phyloP scores from a whole-genome alignment of 2,113 vertebrate species.

The Anoura caudifer region DNA sequence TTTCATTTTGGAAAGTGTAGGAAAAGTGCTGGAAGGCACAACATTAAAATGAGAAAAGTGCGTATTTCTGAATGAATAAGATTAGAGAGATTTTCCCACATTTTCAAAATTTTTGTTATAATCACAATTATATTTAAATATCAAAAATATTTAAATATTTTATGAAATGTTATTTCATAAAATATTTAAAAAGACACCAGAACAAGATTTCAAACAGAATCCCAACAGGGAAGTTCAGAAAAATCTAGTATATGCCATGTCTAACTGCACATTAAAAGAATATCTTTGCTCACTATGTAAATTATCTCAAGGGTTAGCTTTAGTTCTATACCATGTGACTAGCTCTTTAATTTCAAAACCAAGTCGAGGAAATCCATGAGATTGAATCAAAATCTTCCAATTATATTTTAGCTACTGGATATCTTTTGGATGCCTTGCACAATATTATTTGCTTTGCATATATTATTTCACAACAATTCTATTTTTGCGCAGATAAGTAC shows the following conservation, averaged over 20 bases:
- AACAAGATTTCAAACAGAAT: not conserved
- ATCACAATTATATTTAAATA: no score
- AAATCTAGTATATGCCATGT: not conserved
- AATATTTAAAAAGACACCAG: not conserved
- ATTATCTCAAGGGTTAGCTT: not conserved
- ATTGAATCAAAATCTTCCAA: not conserved
- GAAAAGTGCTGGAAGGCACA: not conserved
- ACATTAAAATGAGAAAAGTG: not conserved
- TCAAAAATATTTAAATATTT: no score
- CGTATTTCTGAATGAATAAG: not conserved
- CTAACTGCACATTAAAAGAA: not conserved
- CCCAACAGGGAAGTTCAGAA: not conserved
- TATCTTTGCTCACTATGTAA: not conserved
- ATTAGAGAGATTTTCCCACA: not conserved
- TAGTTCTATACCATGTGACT: not conserved
- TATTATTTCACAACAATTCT: not conserved
- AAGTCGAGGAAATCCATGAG: not conserved
- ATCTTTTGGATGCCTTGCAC: not conserved
- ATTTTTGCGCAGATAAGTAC: not conserved
- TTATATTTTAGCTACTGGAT: not conserved
- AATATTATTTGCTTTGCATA: not conserved
- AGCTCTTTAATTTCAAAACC: slow-evolving; percentile 23
- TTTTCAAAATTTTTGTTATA: not conserved
- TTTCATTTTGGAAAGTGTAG: not conserved
- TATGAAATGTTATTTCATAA: not conserved